These are phyloP conservation scores for Synergus itoensis DNA, from an alignment of 2,888 invertebrate species.

Conservation along the genomic window DNA sequence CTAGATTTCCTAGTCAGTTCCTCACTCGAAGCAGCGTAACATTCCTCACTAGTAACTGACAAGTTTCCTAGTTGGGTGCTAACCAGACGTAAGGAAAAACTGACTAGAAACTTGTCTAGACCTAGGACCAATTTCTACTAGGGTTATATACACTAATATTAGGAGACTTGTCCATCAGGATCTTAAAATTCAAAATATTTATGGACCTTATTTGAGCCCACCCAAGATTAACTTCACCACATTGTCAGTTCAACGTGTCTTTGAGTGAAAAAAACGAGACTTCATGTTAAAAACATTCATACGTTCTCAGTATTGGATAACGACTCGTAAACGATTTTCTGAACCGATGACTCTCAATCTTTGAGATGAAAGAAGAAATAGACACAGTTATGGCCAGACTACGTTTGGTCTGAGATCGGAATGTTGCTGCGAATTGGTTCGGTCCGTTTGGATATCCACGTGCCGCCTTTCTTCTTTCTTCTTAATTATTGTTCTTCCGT, in stretches of 20 bases:
- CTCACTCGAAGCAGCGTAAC: too few relatives aligned
- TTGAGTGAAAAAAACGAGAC: background rate
- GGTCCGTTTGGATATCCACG: constrained; percentile 49
- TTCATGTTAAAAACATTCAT: constrained; percentile 52
- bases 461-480: constrained; percentile 40
- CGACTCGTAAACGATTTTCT: constrained; percentile 66
- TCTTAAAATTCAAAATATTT: background rate
- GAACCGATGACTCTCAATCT: constrained; percentile 55
- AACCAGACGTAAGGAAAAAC: too few relatives aligned
- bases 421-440: constrained; percentile 65
- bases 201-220: background rate
- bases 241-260: background rate
- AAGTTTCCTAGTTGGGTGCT: too few relatives aligned
- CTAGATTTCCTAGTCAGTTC: too few relatives aligned
- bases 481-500: constrained; percentile 28
- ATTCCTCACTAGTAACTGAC: too few relatives aligned
- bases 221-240: constrained; percentile 2
- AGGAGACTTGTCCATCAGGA: background rate
- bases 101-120: too few relatives aligned
- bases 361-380: constrained; percentile 52
- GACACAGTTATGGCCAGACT: constrained; percentile 47
- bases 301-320: constrained; percentile 62
- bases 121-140: too few relatives aligned
- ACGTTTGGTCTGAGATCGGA: constrained; percentile 63
- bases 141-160: too few relatives aligned